Evolutionary conservation across 2,797 vertebrate genomes (phyloP), one percentile per base, ranked within the genome.

Genomic region (Diceros bicornis): DNA sequence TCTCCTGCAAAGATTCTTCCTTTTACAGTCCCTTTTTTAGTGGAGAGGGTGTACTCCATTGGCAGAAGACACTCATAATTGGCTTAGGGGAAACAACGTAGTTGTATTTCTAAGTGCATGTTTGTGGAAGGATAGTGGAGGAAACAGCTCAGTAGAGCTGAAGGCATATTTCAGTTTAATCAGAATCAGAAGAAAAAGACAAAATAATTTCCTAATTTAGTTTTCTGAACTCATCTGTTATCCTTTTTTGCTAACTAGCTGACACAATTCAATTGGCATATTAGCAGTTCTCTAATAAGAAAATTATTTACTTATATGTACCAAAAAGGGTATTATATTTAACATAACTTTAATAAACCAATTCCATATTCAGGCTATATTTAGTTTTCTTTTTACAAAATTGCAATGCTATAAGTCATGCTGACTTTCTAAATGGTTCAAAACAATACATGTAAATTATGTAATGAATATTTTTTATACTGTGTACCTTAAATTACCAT

Each of bases 181-280:
- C 20, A 94, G 44, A 69, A 90, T 83, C 6, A 52, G 61, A 90
- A 44, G 17, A 66, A 92, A 81, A 82, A 52, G 7, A 85, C 11
- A 59, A 77, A 37, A 10, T 50, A 16, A 79, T 41, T 41, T 6
- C 23, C 29, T 78, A 34, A 6, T 41, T 83, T 84, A 44, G 6
- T 89, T 91, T 92, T 50, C 32, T 94, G 41, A 82, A 59, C 4
- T 29, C 14, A 81, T 81, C 10, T 64, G 21, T 89, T 71, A n/a
- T 50, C 6, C 4, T 1, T 66, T 71, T 90, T 47, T 64, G 44
- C 41, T 92, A 89, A 37, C 11, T n/a, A 78, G 2, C 3, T 27
- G 10, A 89, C 77, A 79, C 68, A 74, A 89, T 89, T 88, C 75
- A 77, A 50, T 52, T 91, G 7, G 13, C 17, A 78, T 50, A 72